Conservation (phyloP, 1,140 invertebrate genomes). For the Pantala flavescens region DNA sequence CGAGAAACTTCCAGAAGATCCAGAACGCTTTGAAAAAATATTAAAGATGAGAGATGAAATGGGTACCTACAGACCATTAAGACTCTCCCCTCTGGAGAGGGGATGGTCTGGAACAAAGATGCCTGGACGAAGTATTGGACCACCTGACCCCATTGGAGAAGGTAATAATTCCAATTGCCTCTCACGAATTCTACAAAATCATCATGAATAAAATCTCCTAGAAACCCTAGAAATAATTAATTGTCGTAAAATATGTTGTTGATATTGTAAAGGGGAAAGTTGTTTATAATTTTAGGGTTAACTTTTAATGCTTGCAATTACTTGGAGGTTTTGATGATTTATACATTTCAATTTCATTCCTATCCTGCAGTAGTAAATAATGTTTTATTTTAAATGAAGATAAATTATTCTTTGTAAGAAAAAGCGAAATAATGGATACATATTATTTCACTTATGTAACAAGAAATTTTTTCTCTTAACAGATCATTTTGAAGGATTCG, state of each 20-base stretch:
- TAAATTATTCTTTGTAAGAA: too few species aligned
- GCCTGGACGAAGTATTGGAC: constrained; percentile 73
- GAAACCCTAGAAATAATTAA: constrained; percentile 14
- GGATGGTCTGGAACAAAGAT: constrained; percentile 78
- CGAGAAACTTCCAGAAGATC: constrained; percentile 56
- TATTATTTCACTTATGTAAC: constrained; percentile 21
- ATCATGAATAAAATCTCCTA: neutral
- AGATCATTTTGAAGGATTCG: constrained; percentile 82
- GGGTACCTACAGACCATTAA: constrained; percentile 45
- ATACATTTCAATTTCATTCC: too few species aligned
- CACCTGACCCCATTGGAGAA: constrained; percentile 71
- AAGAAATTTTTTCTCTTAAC: constrained; percentile 31
- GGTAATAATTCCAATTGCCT: constrained; percentile 36
- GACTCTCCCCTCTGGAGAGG: constrained; percentile 66
- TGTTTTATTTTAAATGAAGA: too few species aligned
- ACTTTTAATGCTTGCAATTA: too few species aligned
- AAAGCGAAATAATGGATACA: too few species aligned
- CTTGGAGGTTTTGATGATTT: too few species aligned
- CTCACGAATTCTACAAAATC: neutral
- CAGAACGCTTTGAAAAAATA: constrained; percentile 57
- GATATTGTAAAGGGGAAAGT: constrained; percentile 18
- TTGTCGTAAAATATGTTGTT: constrained; percentile 9
- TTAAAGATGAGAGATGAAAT: constrained; percentile 60
- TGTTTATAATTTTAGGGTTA: too few species aligned
- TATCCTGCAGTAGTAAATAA: too few species aligned